Base-by-base conservation (phyloP, 2,888 invertebrate genomes). In the Portevinia maculata region DNA sequence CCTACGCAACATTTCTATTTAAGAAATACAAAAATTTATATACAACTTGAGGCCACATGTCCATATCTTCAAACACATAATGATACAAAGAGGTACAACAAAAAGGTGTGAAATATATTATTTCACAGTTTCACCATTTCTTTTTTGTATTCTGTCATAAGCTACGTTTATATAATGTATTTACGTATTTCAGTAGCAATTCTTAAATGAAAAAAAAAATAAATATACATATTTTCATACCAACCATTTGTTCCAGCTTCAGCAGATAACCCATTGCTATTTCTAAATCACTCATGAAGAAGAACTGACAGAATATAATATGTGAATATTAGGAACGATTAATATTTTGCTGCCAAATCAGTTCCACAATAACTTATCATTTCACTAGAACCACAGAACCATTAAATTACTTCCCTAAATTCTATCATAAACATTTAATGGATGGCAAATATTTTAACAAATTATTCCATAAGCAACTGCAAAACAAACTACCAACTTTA, bases 201-300 rank as follows among this genome's bases (percentile, higher is more conserved):
- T 9, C 8, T 5, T 9, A 44, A 9, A 17, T 9, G 9, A 32
- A 19, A 57, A 67, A 30, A 55, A 55, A 64, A 15, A 34, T 41
- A 15, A 30, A 21, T 41, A 55, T 59, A 48, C 13, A 13, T 15
- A 46, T 11, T 7, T 30, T 0, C 24, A 57, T 84, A 84, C 87
- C 85, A 86, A 89, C 89, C 89, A 89, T 87, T 86, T 88, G 88
- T 86, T 89, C 89, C 85, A 89, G 81, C 87, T 89, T 89, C 34
- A 87, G 85, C 85, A 89, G 85, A 86, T 89, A 89, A 76, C 79
- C 85, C 85, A 86, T 86, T 37, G 79, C 81, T 44, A 74, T 71
- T 55, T 84, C 85, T 59, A 73, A 67, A 67, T 83, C 83, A 73
- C 55, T 78, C 83, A 83, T 83, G 55, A 78, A 83, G 78, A 71